Evolutionary conservation across 2,888 invertebrate genomes (phyloP).

Genomic region (Mactromeris polynyma): DNA sequence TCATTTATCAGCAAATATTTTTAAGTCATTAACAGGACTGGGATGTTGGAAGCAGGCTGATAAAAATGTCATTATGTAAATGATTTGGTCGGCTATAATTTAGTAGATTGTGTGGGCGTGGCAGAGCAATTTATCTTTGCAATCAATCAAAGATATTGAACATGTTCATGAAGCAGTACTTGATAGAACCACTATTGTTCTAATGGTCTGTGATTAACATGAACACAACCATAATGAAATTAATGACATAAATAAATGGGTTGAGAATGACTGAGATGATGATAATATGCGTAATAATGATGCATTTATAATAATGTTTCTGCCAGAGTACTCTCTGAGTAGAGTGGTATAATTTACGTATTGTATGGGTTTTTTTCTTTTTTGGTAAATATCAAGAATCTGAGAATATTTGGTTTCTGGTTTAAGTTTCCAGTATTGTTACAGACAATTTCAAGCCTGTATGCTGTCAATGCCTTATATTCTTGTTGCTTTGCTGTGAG

Average conservation of each 20-base stretch:
- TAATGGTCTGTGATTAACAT: neutral
- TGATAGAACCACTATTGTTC: neutral
- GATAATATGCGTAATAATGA: neutral
- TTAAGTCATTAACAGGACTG: neutral
- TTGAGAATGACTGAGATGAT: neutral
- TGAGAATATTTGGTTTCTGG: too few relatives aligned
- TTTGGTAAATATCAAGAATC: too few relatives aligned
- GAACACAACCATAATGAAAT: neutral
- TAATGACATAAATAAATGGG: neutral
- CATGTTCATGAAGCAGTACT: neutral
- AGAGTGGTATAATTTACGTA: too few relatives aligned
- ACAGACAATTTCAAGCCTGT: too few relatives aligned
- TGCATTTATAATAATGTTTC: neutral
- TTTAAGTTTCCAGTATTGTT: too few relatives aligned
- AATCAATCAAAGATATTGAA: neutral
- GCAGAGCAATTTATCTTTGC: neutral
- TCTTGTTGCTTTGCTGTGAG: too few relatives aligned
- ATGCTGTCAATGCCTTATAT: too few relatives aligned
- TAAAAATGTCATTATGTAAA: constrained; percentile 23
- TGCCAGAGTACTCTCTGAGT: too few relatives aligned
- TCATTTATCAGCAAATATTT: neutral
- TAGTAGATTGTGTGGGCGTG: neutral
- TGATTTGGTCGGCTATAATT: constrained; percentile 12
- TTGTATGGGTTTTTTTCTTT: too few relatives aligned
- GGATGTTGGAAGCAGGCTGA: neutral